Base-by-base conservation (phyloP, 2,888 invertebrate genomes). In the Tinea trinotella region DNA sequence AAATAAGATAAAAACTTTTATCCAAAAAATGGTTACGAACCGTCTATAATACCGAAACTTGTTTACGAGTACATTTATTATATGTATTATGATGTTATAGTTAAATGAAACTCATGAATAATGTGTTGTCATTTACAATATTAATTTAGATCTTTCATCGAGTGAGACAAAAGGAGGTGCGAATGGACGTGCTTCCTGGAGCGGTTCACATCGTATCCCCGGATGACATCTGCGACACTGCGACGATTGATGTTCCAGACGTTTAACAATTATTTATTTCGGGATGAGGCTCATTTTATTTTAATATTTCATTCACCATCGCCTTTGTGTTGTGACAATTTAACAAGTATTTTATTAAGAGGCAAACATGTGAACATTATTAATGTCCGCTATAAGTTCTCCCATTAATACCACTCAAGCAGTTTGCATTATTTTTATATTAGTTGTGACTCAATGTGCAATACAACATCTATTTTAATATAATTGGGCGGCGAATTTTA, bases 221-320 rank as follows among this genome's bases (percentile, higher is more conserved):
- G n/a, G 20, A 19, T n/a, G 2, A 24, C 24, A 50, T 24, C 24
- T 22, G 50, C 24, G 50, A 50, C 50, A 24, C 12, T 2, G 50
- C 15, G 50, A 22, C 24, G 50, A 50, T 50, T 50, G 53, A 53
- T 53, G 19, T 17, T 18, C 34, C 24, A 34, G 40, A n/a, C 40
- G 40, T 30, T 30, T 1, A 30, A 30, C 30, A 30, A 30, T 30
- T 30, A 30, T 30, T 30, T 30, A 30, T 30, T 30, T 30, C 30
- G 30, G 30, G 7, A 30, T 2, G n/a, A 30, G 30, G 9, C 30
- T 30, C n/a, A n/a, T 30, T 30, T 30, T 10, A 30, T 30, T 10
- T 30, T 30, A 30, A 30, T 22, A 22, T 22, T 22, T 22, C 22
- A 22, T 22, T 22, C 22, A 22, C 7, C 22, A 22, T n/a, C n/a